A percentile compares a stretch with the other conserved stretches of the same genome.
phyloP scores from a whole-genome alignment of 2,888 invertebrate genomes.

The Pyrocoelia pectoralis region DNA sequence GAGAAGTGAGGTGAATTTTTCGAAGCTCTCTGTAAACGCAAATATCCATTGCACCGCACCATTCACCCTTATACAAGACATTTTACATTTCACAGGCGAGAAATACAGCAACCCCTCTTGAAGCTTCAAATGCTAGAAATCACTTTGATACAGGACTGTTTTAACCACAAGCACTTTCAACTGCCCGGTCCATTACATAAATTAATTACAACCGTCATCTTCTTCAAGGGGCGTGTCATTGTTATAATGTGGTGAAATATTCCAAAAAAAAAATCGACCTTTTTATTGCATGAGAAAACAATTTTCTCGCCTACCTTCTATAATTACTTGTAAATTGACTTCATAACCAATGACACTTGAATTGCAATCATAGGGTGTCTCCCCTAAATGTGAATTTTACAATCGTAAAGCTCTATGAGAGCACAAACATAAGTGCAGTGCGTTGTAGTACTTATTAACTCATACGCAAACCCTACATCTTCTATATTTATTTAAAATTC shows the following conservation, averaged over 20 bases:
- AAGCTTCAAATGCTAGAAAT: no score
- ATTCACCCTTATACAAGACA: no score
- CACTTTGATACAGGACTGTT: no score
- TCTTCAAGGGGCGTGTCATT: neutral
- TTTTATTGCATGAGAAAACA: slow-evolving; percentile 32
- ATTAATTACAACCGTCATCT: neutral
- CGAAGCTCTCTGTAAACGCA: no score
- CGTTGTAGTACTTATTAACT: slow-evolving; percentile 30
- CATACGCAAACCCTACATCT: slow-evolving; percentile 20
- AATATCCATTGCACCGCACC: no score
- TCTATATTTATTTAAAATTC: slow-evolving; percentile 22
- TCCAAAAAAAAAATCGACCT: neutral
- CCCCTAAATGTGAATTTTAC: slow-evolving; percentile 31
- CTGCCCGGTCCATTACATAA: neutral
- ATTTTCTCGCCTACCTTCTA: slow-evolving; percentile 39
- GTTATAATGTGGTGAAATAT: neutral
- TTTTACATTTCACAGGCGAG: no score
- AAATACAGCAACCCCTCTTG: no score
- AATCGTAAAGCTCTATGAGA: slow-evolving; percentile 23
- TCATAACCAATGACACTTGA: slow-evolving; percentile 58
- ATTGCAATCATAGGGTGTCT: slow-evolving; percentile 46
- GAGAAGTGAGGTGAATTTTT: no score
- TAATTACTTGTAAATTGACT: slow-evolving; percentile 60
- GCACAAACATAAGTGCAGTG: slow-evolving; percentile 34
- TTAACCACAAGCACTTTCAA: no score